Base-by-base conservation (phyloP, 1,140 invertebrate genomes). In the Drosophila takahashii region DNA sequence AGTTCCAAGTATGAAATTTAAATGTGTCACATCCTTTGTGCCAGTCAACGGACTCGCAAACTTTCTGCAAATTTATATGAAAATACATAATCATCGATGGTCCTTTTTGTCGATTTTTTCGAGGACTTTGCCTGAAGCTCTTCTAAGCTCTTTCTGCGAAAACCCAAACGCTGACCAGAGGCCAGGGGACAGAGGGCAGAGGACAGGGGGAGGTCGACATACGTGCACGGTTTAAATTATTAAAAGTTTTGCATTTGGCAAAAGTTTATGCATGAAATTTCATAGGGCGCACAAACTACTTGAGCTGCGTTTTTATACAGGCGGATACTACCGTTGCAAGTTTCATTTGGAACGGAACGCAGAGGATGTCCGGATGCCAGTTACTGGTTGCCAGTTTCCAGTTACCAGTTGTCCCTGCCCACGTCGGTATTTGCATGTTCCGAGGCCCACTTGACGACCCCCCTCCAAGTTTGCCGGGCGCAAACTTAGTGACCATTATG, bases 201-300 rank as follows among this genome's bases (percentile, higher is more conserved):
- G 18, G 26, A 3, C 11, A 34, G 11, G 34, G 53, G 16, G 26
- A 16, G 53, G 32, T 37, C 26, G 52, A 72, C 69, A 81, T 78
- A 87, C 83, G 83, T 87, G 81, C 84, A 58, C 39, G 76, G 84
- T 50, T 87, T 87, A 83, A 87, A 89, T 89, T 87, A 87, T 89
- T 78, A 72, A 87, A 86, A 87, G 76, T 87, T 87, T 77, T 74
- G 71, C 84, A 87, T 77, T 87, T 73, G 52, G 47, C 42, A 86
- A 83, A 87, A 87, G 76, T 87, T 87, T 89, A 80, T 87, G 84
- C 84, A 87, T 89, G 84, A 89, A 89, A 84, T 89, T 89, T 89
- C 86, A 79, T 77, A 60, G 83, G 73, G 72, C 70, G 51, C 76
- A 51, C 69, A 77, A 67, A 83, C 84, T 84, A 89, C 84, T 89